These are phyloP conservation scores for Corythornis leucogaster DNA, from an alignment of 2,797 vertebrate genomes.

Conservation along the genomic window DNA sequence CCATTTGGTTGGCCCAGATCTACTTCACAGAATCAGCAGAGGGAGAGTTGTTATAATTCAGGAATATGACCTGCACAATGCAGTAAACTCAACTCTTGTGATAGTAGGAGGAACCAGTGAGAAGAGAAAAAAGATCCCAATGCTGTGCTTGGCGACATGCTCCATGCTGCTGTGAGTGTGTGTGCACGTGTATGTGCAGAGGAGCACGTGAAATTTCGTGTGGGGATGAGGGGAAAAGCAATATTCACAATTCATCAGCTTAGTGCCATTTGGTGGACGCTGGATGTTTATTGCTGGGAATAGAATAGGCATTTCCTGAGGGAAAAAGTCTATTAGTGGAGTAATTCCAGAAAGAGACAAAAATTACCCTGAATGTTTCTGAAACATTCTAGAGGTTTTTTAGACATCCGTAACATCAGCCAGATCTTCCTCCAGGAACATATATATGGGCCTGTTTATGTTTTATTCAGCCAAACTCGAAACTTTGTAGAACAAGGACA, in stretches of 20 bases:
- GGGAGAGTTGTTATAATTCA: neutral
- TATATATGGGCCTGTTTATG: neutral
- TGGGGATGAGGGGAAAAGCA: neutral
- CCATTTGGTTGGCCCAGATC: neutral
- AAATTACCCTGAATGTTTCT: neutral
- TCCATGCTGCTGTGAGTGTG: neutral
- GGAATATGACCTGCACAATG: neutral
- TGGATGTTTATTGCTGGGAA: neutral
- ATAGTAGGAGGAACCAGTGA: neutral
- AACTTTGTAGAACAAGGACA: neutral
- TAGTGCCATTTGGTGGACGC: neutral
- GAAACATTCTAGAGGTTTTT: constrained; percentile 18
- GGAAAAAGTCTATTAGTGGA: neutral
- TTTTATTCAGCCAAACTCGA: neutral
- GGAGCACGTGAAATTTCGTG: neutral
- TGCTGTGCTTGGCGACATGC: neutral
- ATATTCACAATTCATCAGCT: neutral
- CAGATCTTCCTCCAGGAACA: neutral
- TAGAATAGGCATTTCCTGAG: neutral
- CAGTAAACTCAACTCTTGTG: neutral
- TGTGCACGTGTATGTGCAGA: neutral
- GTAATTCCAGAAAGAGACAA: constrained; percentile 17
- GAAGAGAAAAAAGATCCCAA: neutral
- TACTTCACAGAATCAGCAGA: neutral
- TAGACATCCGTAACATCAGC: neutral